Base-by-base conservation (phyloP, 2,797 vertebrate genomes). In the Percopsis omiscomaycus region DNA sequence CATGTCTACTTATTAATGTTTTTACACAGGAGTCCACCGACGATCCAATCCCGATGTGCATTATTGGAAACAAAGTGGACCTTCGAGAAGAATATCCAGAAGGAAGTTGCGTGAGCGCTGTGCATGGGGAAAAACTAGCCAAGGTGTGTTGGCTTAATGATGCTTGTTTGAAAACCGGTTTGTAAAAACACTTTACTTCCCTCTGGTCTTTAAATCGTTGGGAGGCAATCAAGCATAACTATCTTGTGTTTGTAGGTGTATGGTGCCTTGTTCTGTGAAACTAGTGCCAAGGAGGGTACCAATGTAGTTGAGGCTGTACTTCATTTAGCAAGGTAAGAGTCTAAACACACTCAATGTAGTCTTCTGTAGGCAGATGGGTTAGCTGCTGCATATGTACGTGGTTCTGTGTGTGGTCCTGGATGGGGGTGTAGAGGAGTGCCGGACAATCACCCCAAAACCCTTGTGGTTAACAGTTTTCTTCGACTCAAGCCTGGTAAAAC, bases 1-100 rank as follows among this genome's bases (percentile, higher is more conserved):
- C 0, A 2, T 47, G 5, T 3, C 3, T n/a, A 9, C 71, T 32
- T 74, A 54, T 74, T 3, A 6, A 9, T 32, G 13, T 54, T n/a
- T 74, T 61, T 55, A 3, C 42, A 13, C 71, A 94, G 94, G 90
- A 91, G 15, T 91, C 85, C 9, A 81, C 82, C 0, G 67, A 90
- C 0, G 75, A 81, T 4, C 68, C 71, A 0, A 82, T 92, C 47
- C 89, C 89, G 0, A 79, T 93, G 75, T 90, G 91, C 79, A 68
- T 93, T 55, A 89, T 90, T 66, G 92, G 93, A 55, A 94, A 93
- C 83, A 94, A 94, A 80, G 88, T 69, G 3, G 92, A 94, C 79
- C 83, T 92, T 62, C 68, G 73, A 30, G 69, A 79, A 0, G 44
- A 84, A 66, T 57, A 54, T 44, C 78, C 81, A 0, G 61, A 78